These are phyloP conservation scores for Oreochromis niloticus DNA, from an alignment of 2,113 vertebrate species.

Conservation along the genomic window DNA sequence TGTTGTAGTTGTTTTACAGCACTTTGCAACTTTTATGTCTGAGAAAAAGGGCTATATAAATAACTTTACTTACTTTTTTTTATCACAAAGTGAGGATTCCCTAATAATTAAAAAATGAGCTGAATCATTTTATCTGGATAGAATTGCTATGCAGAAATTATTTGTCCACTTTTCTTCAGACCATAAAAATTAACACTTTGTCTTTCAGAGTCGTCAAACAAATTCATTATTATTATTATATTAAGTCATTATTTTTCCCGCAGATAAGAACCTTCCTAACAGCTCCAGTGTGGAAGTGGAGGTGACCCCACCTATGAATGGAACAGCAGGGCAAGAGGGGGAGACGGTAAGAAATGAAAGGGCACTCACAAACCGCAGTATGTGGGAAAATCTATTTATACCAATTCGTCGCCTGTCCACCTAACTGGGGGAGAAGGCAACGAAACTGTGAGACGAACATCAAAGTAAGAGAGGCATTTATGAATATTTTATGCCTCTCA, in stretches of 20 bases:
- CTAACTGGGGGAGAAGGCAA: not conserved
- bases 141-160: not conserved
- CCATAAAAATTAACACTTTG: not conserved
- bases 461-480: conserved; percentile 3
- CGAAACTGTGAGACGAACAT: not conserved
- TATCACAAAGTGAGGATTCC: not conserved
- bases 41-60: not conserved
- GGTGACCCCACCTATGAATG: conserved; percentile 88
- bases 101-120: not conserved
- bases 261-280: conserved; percentile 89
- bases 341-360: conserved; percentile 74
- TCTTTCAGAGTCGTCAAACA: not conserved
- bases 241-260: not conserved
- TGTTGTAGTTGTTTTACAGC: not conserved
- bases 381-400: not conserved
- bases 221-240: not conserved
- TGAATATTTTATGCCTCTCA: conserved; percentile 32
- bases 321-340: conserved; percentile 85
- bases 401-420: not conserved
- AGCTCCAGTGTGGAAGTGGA: conserved; percentile 90
- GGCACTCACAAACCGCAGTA: conserved; percentile 27
- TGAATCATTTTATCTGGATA: not conserved
- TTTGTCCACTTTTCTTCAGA: not conserved
- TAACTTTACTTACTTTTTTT: not conserved
- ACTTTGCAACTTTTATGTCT: not conserved